Conservation (phyloP, 2,797 vertebrate species). For the Emydoidea blandingii region DNA sequence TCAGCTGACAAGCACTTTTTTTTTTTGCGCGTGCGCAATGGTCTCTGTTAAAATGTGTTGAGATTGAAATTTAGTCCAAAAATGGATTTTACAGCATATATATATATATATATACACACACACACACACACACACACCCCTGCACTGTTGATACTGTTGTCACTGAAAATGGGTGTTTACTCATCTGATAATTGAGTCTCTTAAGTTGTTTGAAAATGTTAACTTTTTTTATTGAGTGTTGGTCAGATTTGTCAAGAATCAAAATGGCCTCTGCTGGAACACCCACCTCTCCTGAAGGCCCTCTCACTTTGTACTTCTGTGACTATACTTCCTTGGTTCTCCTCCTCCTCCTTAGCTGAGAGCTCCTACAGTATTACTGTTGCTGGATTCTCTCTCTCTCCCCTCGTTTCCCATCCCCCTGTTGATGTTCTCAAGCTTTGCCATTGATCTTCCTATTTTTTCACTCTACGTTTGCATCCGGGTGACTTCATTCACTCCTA, state of each 20-base stretch:
- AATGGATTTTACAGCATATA: background rate
- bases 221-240: background rate
- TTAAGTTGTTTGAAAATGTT: background rate
- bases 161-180: background rate
- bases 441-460: background rate
- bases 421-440: background rate
- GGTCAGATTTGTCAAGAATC: background rate
- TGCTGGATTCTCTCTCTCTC: background rate
- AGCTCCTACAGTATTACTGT: background rate
- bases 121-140: background rate
- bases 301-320: background rate
- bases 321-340: background rate
- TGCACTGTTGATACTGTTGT: background rate
- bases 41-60: background rate
- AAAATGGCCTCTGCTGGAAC: background rate
- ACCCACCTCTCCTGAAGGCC: background rate
- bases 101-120: no score
- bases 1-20: background rate
- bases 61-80: constrained; percentile 12
- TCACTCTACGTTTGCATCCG: background rate
- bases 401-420: background rate
- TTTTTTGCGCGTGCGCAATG: background rate
- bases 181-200: background rate
- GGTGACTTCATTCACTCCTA: background rate
- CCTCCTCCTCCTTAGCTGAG: background rate